These are phyloP conservation scores for Smithornis capensis DNA, from an alignment of 2,113 vertebrate genomes.

Conservation along the genomic window DNA sequence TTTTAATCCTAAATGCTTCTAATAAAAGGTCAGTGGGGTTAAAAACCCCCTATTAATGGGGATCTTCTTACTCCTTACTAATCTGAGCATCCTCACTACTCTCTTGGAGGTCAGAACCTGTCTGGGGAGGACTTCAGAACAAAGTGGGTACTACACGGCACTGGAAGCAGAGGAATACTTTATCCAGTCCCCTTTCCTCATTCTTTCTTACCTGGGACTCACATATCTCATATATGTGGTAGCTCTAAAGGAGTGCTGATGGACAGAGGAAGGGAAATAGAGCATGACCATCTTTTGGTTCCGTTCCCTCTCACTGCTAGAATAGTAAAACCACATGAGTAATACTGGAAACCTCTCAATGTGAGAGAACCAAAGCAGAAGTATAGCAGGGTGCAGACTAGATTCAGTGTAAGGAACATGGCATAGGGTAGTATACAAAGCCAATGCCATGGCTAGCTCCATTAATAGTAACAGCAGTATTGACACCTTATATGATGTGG, in stretches of 20 bases:
- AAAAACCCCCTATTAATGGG: neutral
- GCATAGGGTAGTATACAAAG: neutral
- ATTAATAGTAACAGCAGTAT: neutral
- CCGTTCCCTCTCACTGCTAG: neutral
- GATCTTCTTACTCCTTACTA: neutral
- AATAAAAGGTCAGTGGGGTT: neutral
- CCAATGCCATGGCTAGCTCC: neutral
- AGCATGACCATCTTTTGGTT: neutral
- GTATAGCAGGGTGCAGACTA: neutral
- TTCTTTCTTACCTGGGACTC: neutral
- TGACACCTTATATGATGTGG: fast-evolving
- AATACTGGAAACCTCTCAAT: neutral
- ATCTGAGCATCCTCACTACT: neutral
- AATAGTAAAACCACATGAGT: neutral
- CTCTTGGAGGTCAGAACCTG: neutral
- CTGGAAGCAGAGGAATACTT: neutral
- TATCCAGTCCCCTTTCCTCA: neutral
- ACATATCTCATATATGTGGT: neutral
- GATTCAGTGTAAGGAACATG: neutral
- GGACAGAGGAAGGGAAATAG: neutral
- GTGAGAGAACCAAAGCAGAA: neutral
- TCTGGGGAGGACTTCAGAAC: neutral
- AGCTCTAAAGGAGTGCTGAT: neutral
- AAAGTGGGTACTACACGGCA: neutral
- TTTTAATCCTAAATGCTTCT: neutral